Conservation (phyloP, 2,888 invertebrate species). For the Apotomis turbidana region DNA sequence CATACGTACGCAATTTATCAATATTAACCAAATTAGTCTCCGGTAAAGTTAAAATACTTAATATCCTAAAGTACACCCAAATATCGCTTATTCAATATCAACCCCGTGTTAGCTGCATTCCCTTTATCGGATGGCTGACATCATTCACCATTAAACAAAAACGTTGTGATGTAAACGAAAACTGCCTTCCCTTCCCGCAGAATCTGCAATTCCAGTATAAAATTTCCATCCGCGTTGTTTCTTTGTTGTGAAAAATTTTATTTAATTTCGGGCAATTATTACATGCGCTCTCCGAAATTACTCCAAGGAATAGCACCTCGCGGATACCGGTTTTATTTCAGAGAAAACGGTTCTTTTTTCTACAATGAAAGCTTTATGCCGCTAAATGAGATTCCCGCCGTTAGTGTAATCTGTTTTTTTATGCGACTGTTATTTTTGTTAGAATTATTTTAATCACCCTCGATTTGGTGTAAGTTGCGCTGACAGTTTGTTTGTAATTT, state of each 20-base stretch:
- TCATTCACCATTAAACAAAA: slow-evolving; percentile 71
- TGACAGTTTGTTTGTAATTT: slow-evolving; percentile 43
- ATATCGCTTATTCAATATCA: slow-evolving; percentile 5
- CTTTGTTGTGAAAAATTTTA: slow-evolving; percentile 80
- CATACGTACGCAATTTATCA: too few relatives aligned
- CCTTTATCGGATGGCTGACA: slow-evolving; percentile 44
- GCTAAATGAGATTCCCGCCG: slow-evolving; percentile 72
- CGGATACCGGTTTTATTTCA: slow-evolving; percentile 71
- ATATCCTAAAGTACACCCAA: background rate
- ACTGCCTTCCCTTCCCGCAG: slow-evolving; percentile 65
- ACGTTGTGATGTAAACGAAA: slow-evolving; percentile 68
- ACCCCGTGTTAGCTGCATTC: slow-evolving; percentile 1
- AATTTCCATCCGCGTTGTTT: slow-evolving; percentile 73
- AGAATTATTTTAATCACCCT: slow-evolving; percentile 36
- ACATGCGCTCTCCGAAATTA: slow-evolving; percentile 81
- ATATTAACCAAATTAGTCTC: too few relatives aligned
- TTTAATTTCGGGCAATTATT: slow-evolving; percentile 82
- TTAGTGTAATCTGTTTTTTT: slow-evolving; percentile 68
- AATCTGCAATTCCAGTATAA: slow-evolving; percentile 67
- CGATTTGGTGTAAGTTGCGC: slow-evolving; percentile 40
- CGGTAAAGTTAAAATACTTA: background rate
- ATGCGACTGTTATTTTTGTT: slow-evolving; percentile 41
- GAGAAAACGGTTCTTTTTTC: slow-evolving; percentile 65
- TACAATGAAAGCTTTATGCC: slow-evolving; percentile 73
- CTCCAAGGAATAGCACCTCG: slow-evolving; percentile 78